Base-by-base conservation (phyloP, 2,113 vertebrate genomes). In the Macquaria australasica region DNA sequence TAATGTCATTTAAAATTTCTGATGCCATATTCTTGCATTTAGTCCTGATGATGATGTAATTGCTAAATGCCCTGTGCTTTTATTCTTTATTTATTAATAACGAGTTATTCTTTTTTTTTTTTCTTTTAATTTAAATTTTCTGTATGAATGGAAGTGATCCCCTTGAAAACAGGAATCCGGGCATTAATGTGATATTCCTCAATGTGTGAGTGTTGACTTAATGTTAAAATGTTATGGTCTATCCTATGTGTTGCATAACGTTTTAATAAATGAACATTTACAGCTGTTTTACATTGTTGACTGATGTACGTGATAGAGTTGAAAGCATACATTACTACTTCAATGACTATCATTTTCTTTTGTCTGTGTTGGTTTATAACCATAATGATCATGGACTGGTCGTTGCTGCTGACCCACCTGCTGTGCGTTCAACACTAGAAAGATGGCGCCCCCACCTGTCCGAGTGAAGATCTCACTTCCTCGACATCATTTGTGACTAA, bases 81-180 rank as follows among this genome's bases (percentile, higher is more conserved):
- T 68, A 31, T 73, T 76, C 18, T 68, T 45, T 83, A 86, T 90
- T 85, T 87, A 88, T 90, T 81, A 68, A 73, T 80, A 63, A 25
- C 45, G 45, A 70, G 63, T 69, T 62, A 62, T 73, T 79, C 0
- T 14, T n/a, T 21, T 58, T 31, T 15, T 31, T 15, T 45, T 4
- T 34, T 34, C 5, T 6, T 51, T 53, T 39, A 20, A 73, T n/a
- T 62, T 53, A 68, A 60, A 9, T 8, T 20, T 3, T 58, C 28
- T 39, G 12, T 68, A 50, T 71, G 50, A 87, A 68, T 68, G 66
- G 0, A 69, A 64, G 18, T 20, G 6, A 80, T 23, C 15, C 25
- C 63, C 9, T 58, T 70, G 18, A 16, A 67, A 76, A 67, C 43
- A 71, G 21, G 7, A 60, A 64, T 50, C 58, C 70, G 48, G 71